A percentile compares a stretch with the other conserved stretches of the same genome.
These are phyloP conservation scores for Glossophaga mutica DNA, from an alignment of 2,797 vertebrate genomes.

Conservation along the genomic window DNA sequence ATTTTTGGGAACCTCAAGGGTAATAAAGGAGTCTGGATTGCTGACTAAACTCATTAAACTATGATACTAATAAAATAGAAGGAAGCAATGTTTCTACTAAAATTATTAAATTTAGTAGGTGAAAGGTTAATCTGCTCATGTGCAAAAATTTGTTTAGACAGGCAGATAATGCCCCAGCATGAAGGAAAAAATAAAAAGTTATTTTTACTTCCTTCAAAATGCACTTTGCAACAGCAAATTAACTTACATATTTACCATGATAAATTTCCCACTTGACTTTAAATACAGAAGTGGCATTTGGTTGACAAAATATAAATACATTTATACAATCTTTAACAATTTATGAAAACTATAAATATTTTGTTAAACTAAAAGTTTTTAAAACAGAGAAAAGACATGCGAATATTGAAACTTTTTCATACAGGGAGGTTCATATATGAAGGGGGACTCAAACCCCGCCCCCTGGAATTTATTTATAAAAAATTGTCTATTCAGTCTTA, in stretches of 20 bases:
- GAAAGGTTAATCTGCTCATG: background rate
- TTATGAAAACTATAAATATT: background rate
- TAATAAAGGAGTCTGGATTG: background rate
- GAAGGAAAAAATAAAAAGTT: background rate
- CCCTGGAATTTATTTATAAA: background rate
- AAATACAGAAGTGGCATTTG: background rate
- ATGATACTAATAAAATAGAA: background rate
- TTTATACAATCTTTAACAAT: background rate
- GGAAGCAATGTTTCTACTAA: conserved; percentile 5
- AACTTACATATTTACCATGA: background rate
- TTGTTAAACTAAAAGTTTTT: background rate
- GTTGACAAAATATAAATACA: background rate
- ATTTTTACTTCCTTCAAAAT: conserved; percentile 5
- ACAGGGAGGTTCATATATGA: background rate
- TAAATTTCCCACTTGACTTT: background rate
- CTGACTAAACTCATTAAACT: background rate
- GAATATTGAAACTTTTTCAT: background rate
- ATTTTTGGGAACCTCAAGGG: background rate
- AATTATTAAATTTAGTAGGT: background rate
- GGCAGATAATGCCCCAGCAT: background rate
- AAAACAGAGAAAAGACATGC: background rate
- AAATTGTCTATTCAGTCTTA: background rate
- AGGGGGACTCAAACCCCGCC: background rate
- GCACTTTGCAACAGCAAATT: background rate
- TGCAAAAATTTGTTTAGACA: background rate